Evolutionary conservation across 1,140 invertebrate species (phyloP).

Genomic region (Venustaconcha ellipsiformis): DNA sequence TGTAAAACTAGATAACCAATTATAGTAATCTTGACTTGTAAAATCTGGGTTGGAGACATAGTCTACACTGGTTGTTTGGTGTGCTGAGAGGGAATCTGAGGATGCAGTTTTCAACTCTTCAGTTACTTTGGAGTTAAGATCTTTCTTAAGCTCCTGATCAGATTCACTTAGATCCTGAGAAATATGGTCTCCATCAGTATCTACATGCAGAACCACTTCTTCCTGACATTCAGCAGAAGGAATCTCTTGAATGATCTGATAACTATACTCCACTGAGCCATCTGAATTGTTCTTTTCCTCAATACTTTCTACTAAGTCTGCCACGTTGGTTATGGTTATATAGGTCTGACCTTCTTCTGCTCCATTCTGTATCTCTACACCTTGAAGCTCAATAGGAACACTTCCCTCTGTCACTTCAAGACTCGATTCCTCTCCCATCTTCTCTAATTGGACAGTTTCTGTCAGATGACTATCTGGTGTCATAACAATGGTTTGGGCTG

Average conservation of each 20-base stretch:
- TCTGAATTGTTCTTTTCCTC: constrained; percentile 3
- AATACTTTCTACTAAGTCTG: constrained; percentile 7
- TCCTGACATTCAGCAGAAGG: too few relatives aligned
- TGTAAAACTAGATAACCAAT: constrained; percentile 64
- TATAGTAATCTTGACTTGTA: constrained; percentile 63
- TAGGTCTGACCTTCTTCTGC: constrained; percentile 19
- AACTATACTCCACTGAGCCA: constrained; percentile 3
- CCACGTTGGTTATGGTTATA: constrained; percentile 21
- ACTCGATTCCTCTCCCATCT: constrained; percentile 5
- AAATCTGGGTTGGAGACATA: constrained; percentile 60
- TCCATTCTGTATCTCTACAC: constrained; percentile 24
- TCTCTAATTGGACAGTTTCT: constrained; percentile 21
- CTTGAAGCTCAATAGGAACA: constrained; percentile 26
- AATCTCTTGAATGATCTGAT: too few relatives aligned
- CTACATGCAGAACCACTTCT: too few relatives aligned
- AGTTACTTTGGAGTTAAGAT: too few relatives aligned
- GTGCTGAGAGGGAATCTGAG: too few relatives aligned
- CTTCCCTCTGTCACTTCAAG: constrained; percentile 24
- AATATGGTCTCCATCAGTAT: too few relatives aligned
- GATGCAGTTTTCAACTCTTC: too few relatives aligned
- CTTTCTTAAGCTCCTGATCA: too few relatives aligned
- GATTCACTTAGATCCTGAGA: too few relatives aligned
- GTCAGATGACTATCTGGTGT: constrained; percentile 7
- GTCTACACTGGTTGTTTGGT: constrained; percentile 23
- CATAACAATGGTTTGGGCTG: neutral